Evolutionary conservation across 2,888 invertebrate species (phyloP), one percentile per base, ranked within the genome.

Genomic region (Drosophila siamana): DNA sequence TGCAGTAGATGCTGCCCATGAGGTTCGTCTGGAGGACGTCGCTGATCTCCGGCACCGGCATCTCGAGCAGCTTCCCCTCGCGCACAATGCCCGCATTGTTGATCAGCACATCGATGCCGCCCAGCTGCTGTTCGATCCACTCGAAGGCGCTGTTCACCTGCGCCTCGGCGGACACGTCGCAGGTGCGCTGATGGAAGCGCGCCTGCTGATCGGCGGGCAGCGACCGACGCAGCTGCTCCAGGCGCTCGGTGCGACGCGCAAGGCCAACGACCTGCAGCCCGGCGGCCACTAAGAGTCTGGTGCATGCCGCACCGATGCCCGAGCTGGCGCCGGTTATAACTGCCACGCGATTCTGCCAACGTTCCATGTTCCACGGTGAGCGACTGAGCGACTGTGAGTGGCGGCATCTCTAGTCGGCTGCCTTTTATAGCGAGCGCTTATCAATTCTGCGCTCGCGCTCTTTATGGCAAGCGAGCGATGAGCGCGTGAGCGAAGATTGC

Each of bases 261-360:
- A 94, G 89, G 0, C 93, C 94, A 1, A 94, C 92, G 0, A 95
- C 94, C 50, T 92, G 92, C 51, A 94, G 77, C 2, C 94, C 94
- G 8, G 92, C 91, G 50, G 91, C 89, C 1, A 93, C 92, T 24
- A 94, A 87, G 7, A 92, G 86, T 41, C 89, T 89, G 9, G 91
- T 91, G 47, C 93, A 92, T 1, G 92, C 93, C 2, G 93, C 93
- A 4, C 94, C 95, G 62, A 95, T 95, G 4, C 95, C 95, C 0
- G 93, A 92, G 87, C 94, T 94, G 13, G 94, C 94, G 13, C 95
- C 95, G 0, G 95, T 95, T 51, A 95, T 94, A 13, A 95, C 93
- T 0, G 94, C 95, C 0, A 94, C 93, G 80, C 94, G 93, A 63
- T 94, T 94, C 3, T 83, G 76, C 91, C 91, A 91, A 62, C 91